A percentile compares a stretch with the other conserved stretches of the same genome.
These are phyloP conservation scores for Chaetodon auriga DNA, from an alignment of 2,113 vertebrate species.

Conservation along the genomic window DNA sequence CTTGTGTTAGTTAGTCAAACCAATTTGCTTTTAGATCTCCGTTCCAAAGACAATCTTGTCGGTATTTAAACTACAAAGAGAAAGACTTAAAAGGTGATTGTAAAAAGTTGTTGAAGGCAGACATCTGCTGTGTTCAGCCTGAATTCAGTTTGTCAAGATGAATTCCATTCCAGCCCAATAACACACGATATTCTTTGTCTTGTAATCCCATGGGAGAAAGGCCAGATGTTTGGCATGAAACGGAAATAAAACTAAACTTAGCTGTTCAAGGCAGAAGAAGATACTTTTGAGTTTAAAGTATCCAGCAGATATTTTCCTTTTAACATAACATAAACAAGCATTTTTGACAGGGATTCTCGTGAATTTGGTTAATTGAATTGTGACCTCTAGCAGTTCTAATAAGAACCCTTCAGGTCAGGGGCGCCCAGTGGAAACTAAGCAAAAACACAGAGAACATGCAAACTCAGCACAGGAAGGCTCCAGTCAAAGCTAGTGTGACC, in stretches of 20 bases:
- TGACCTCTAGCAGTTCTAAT: too few relatives aligned
- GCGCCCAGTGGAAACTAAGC: too few relatives aligned
- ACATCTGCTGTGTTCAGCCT: neutral
- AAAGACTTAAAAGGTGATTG: neutral
- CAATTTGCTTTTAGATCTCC: slow-evolving; percentile 17
- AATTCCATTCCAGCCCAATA: too few relatives aligned
- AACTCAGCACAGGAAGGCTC: slow-evolving; percentile 11
- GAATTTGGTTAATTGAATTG: too few relatives aligned
- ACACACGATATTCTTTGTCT: neutral
- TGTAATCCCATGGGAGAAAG: neutral
- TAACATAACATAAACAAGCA: too few relatives aligned
- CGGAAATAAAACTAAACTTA: neutral
- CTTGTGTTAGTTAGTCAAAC: neutral
- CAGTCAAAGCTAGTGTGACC: neutral
- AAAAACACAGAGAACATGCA: neutral
- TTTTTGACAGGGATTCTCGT: too few relatives aligned
- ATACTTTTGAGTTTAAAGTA: neutral
- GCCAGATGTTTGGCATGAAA: neutral
- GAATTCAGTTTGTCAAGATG: neutral
- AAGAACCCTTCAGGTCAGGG: too few relatives aligned
- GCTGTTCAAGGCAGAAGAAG: too few relatives aligned
- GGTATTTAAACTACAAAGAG: neutral
- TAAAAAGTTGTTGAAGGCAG: neutral
- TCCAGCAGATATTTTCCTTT: neutral
- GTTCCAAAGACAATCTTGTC: neutral